Evolutionary conservation across 2,888 invertebrate genomes (phyloP), one percentile per base, ranked within the genome.

Genomic region (Mesoligia furuncula): DNA sequence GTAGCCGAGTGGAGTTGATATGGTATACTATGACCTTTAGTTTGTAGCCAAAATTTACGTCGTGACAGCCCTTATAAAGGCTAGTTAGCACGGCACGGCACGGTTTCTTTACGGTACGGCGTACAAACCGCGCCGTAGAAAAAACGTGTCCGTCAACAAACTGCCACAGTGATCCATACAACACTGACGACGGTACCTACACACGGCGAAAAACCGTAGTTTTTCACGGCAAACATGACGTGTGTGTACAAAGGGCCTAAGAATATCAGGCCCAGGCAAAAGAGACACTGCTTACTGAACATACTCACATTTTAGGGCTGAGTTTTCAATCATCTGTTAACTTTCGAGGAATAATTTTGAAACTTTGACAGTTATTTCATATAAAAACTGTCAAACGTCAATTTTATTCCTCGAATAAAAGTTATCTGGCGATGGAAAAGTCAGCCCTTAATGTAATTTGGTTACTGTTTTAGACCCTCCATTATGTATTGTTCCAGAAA

Each of bases 401-500:
- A n/a, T n/a, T n/a, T n/a, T n/a, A n/a, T n/a, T n/a, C n/a, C n/a
- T n/a, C n/a, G n/a, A n/a, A n/a, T n/a, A n/a, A n/a, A n/a, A n/a
- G n/a, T n/a, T n/a, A n/a, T n/a, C n/a, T n/a, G n/a, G n/a, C n/a
- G n/a, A n/a, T n/a, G n/a, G n/a, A n/a, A n/a, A n/a, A n/a, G n/a
- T n/a, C n/a, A n/a, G n/a, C n/a, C n/a, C n/a, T n/a, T n/a, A n/a
- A 11, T 62, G 11, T 62, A 36, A 62, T 11, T 62, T 11, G 6
- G 9, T 45, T 24, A n/a, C 7, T 36, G 27, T 48, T 20, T 62
- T 8, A 20, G 15, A n/a, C 3, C 7, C 13, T 48, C 13, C 8
- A 36, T 62, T 6, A 36, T 48, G 8, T 83, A 67, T 91, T 90
- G 81, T 97, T 97, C 9, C 94, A 99, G 99, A 90, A 99, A 99